Conservation (phyloP, 2,113 vertebrate genomes). For the Capreolus pygargus region DNA sequence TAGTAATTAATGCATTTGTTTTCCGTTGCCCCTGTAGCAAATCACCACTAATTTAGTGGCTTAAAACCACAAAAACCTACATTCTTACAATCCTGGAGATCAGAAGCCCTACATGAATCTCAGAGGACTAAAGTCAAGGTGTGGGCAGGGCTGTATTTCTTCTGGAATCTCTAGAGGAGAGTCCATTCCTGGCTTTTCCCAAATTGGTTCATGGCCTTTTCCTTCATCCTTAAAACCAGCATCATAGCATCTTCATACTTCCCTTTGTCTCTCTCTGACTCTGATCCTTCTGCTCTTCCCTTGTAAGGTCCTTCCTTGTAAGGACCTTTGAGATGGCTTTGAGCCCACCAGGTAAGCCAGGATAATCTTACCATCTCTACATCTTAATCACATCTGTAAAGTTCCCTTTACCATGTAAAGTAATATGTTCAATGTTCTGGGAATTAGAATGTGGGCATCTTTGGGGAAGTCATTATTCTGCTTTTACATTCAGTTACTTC, state of each 20-base stretch:
- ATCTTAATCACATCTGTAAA: background rate
- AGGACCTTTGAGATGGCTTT: background rate
- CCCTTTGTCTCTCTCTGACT: background rate
- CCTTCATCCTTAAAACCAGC: background rate
- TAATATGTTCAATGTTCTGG: background rate
- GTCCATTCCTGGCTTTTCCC: background rate
- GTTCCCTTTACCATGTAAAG: background rate
- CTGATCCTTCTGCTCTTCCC: background rate
- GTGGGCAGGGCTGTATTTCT: background rate
- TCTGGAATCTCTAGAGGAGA: background rate
- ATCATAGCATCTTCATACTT: background rate
- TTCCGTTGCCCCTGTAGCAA: background rate
- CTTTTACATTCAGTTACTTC: background rate
- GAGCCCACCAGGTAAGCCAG: background rate
- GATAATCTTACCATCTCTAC: background rate
- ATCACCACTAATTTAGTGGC: background rate
- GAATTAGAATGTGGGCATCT: background rate
- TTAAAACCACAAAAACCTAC: background rate
- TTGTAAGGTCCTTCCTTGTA: background rate
- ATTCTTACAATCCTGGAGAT: background rate
- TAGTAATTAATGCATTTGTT: background rate
- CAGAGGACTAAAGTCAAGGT: background rate
- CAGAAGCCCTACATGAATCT: background rate
- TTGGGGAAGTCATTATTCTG: background rate
- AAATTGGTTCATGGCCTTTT: background rate